A percentile compares a stretch with the other conserved stretches of the same genome.
Evolutionary conservation across 2,113 vertebrate genomes (phyloP).

Genomic region (Albula glossodonta): DNA sequence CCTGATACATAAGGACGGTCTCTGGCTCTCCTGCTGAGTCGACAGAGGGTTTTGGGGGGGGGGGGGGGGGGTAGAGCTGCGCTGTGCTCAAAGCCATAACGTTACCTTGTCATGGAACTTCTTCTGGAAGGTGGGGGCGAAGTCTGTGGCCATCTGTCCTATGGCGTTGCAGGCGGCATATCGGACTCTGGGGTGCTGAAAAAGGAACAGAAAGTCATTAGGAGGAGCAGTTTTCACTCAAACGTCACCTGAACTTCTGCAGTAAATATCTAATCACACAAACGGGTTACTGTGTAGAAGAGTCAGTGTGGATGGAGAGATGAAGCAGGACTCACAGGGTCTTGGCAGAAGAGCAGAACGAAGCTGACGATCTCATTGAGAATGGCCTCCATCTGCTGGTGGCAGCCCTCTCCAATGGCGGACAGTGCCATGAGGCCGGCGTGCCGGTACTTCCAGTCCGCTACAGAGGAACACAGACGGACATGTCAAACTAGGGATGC

Average conservation of each 20-base stretch:
- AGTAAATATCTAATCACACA: not conserved
- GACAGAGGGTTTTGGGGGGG: no score
- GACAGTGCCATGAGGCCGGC: constrained; percentile 97
- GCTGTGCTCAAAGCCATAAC: not conserved
- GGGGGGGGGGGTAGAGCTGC: not conserved
- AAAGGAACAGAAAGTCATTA: constrained; percentile 25
- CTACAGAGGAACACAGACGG: constrained; percentile 54
- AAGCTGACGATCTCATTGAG: constrained; percentile 95
- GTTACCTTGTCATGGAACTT: constrained; percentile 96
- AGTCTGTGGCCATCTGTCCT: constrained; percentile 98
- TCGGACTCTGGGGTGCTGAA: constrained; percentile 91
- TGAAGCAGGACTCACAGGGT: constrained; percentile 80
- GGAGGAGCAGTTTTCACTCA: not conserved
- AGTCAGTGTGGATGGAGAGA: no score
- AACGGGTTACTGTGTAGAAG: no score
- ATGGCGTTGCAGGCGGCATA: constrained; percentile 96
- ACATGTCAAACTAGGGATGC: not conserved
- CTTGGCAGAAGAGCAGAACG: constrained; percentile 90
- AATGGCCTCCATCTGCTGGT: constrained; percentile 98
- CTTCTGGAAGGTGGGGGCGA: constrained; percentile 96
- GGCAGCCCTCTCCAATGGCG: constrained; percentile 95
- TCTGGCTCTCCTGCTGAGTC: no score
- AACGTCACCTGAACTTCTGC: not conserved
- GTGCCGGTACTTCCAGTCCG: constrained; percentile 96
- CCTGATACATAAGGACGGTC: no score